Percentiles rank a stretch among this genome's conserved stretches.
Conservation (phyloP, 2,888 invertebrate species). For the Tenthredo livida region DNA sequence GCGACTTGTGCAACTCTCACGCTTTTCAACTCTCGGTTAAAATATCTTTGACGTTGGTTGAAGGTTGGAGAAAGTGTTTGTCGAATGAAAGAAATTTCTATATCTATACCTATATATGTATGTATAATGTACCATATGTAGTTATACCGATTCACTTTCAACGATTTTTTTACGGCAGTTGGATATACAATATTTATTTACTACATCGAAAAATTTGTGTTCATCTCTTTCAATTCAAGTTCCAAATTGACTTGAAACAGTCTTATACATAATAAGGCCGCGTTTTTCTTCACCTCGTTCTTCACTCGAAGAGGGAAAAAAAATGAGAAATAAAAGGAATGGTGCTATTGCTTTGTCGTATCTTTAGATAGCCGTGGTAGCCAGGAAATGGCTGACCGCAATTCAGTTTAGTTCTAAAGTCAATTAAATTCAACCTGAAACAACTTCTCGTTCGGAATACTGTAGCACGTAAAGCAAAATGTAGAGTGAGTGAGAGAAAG, state of each 20-base stretch:
- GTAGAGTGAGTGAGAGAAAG: background rate
- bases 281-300: background rate
- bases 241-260: background rate
- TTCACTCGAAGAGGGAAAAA: background rate
- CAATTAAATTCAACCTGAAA: slow-evolving; percentile 33
- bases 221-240: background rate
- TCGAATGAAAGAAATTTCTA: background rate
- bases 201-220: background rate
- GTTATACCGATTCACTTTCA: background rate
- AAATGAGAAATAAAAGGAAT: background rate
- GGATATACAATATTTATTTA: background rate
- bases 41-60: slow-evolving; percentile 6
- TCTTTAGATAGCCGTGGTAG: background rate
- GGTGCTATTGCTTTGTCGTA: background rate
- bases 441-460: slow-evolving; percentile 19
- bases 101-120: background rate
- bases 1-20: background rate
- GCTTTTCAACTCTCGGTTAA: slow-evolving; percentile 9
- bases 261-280: background rate
- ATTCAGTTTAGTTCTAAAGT: slow-evolving; percentile 35
- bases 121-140: background rate
- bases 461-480: background rate
- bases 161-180: background rate
- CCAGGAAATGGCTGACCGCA: slow-evolving; percentile 24
- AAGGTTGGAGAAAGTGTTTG: slow-evolving; percentile 21